These are phyloP conservation scores for Bombus affinis DNA, from an alignment of 1,140 invertebrate genomes.

Conservation along the genomic window DNA sequence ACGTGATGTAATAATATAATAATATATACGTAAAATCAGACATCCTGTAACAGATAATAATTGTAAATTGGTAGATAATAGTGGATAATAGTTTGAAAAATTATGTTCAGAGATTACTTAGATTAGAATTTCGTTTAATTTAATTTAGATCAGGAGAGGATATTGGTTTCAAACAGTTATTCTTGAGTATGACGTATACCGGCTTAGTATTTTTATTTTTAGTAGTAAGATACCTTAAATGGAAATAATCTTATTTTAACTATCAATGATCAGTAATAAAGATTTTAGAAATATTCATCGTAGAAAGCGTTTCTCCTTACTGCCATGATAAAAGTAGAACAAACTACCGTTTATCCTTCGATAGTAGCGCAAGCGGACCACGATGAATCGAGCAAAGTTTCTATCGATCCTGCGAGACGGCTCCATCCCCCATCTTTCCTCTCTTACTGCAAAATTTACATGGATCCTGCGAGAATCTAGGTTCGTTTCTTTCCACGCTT, in stretches of 20 bases:
- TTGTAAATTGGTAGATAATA: too few relatives aligned
- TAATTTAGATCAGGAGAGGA: too few relatives aligned
- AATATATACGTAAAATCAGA: too few relatives aligned
- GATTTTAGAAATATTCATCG: neutral
- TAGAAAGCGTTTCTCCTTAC: neutral
- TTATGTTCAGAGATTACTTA: too few relatives aligned
- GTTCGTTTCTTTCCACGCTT: neutral
- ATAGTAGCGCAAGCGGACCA: conserved; percentile 36
- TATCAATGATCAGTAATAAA: neutral
- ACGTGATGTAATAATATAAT: too few relatives aligned
- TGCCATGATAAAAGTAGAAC: neutral
- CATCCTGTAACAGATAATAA: too few relatives aligned
- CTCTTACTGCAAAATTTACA: conserved; percentile 34
- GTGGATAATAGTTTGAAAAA: too few relatives aligned
- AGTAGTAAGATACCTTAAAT: too few relatives aligned
- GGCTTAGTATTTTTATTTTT: too few relatives aligned
- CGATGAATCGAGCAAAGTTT: conserved; percentile 44
- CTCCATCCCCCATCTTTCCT: neutral
- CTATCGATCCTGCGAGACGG: conserved; percentile 45
- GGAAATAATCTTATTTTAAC: neutral
- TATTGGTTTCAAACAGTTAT: too few relatives aligned
- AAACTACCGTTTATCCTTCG: conserved; percentile 6
- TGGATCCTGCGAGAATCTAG: conserved; percentile 38
- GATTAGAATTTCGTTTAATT: too few relatives aligned
- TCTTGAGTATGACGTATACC: too few relatives aligned